Percentiles rank a stretch among this genome's conserved stretches.
Conservation (phyloP, 2,797 vertebrate species). For the Coccyzus lansbergi region DNA sequence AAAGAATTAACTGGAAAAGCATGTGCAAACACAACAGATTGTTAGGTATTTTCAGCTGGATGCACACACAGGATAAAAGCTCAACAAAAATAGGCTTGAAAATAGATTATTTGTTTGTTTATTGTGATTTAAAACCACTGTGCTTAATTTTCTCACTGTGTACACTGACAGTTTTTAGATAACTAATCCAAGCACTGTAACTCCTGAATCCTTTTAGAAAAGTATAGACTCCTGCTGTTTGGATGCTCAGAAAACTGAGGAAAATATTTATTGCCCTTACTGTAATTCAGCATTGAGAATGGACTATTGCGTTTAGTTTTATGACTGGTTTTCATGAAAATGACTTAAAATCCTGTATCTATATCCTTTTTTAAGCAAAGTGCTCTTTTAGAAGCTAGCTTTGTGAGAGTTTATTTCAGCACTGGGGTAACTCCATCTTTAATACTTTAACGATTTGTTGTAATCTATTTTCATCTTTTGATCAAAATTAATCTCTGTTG, state of each 20-base stretch:
- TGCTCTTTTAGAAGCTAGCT: neutral
- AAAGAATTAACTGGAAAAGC: neutral
- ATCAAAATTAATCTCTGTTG: neutral
- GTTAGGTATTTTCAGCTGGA: neutral
- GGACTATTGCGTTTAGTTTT: neutral
- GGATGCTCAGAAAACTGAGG: neutral
- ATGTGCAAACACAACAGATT: neutral
- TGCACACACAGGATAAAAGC: neutral
- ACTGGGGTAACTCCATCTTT: neutral
- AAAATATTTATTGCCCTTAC: conserved; percentile 13
- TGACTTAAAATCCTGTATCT: neutral
- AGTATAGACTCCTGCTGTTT: neutral
- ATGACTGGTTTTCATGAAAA: conserved; percentile 23
- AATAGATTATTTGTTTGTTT: neutral
- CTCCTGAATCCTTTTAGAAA: neutral
- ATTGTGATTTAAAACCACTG: neutral
- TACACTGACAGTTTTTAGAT: neutral
- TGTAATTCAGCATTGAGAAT: neutral
- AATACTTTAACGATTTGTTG: neutral
- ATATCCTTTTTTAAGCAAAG: neutral
- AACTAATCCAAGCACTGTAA: neutral
- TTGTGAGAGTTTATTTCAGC: neutral
- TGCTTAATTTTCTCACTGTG: neutral
- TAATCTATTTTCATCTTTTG: neutral
- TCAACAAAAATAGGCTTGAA: neutral